phyloP scores from a whole-genome alignment of 2,797 vertebrate species.

The Platalea minor region DNA sequence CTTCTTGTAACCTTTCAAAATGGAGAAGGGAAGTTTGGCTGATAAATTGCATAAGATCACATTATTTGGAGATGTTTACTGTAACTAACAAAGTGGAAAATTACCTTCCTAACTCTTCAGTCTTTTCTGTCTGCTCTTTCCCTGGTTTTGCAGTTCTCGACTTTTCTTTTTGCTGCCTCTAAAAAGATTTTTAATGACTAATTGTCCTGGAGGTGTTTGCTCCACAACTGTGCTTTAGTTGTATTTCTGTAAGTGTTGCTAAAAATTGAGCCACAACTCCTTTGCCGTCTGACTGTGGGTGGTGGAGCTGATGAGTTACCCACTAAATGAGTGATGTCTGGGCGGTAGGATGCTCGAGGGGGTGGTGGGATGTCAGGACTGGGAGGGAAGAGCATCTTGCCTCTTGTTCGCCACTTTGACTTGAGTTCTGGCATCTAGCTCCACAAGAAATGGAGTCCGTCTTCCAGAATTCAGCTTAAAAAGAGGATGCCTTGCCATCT shows the following conservation, averaged over 20 bases:
- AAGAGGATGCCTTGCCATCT: neutral
- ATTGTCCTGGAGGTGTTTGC: neutral
- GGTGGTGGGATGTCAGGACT: neutral
- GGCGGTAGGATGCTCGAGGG: neutral
- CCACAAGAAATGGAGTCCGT: fast-evolving
- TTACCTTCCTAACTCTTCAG: neutral
- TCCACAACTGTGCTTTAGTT: neutral
- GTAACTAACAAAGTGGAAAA: neutral
- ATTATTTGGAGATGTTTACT: neutral
- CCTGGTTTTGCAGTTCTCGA: neutral
- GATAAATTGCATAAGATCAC: neutral
- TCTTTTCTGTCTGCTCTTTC: neutral
- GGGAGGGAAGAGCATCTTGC: neutral
- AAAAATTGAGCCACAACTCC: neutral
- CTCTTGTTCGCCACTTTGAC: neutral
- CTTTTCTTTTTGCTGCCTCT: neutral
- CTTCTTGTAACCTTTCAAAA: neutral
- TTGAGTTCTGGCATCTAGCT: neutral
- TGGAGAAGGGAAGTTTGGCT: neutral
- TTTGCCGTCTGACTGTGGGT: neutral
- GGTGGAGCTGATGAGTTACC: neutral
- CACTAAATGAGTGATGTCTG: neutral
- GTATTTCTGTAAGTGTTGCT: neutral
- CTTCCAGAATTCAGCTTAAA: neutral
- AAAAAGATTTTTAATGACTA: neutral